Evolutionary conservation across 2,888 invertebrate species (phyloP).

Genomic region (Cyrtodaria siliqua): DNA sequence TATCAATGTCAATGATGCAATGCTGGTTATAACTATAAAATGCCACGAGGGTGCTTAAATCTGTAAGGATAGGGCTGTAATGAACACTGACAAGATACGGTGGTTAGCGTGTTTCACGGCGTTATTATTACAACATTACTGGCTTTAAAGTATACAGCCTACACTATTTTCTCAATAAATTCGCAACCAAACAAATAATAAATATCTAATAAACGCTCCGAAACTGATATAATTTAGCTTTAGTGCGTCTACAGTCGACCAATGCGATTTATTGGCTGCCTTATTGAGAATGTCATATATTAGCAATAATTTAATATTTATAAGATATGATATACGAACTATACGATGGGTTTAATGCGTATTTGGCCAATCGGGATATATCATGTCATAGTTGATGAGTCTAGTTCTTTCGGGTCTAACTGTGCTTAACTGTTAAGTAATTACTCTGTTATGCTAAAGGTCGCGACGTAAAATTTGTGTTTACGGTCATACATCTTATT

Average conservation of each 20-base stretch:
- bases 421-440: not conserved
- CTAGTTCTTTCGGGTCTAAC: not conserved
- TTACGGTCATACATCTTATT: conserved; percentile 30
- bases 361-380: not conserved
- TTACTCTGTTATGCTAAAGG: not conserved
- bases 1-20: too few relatives aligned
- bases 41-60: too few relatives aligned
- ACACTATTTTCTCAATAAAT: conserved; percentile 1
- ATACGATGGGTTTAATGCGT: not conserved
- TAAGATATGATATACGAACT: conserved; percentile 5
- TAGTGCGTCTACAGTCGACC: conserved; percentile 17
- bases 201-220: conserved; percentile 19
- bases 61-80: too few relatives aligned
- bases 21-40: too few relatives aligned
- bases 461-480: conserved; percentile 19
- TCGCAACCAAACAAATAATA: conserved; percentile 38
- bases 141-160: too few relatives aligned
- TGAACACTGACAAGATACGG: too few relatives aligned
- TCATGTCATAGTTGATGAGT: not conserved
- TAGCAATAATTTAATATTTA: conserved; percentile 27
- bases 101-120: too few relatives aligned
- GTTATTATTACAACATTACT: too few relatives aligned
- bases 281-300: conserved; percentile 39
- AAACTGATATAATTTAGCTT: conserved; percentile 18
- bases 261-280: conserved; percentile 23